Base-by-base conservation (phyloP, 2,113 vertebrate genomes). In the Cavia porcellus region DNA sequence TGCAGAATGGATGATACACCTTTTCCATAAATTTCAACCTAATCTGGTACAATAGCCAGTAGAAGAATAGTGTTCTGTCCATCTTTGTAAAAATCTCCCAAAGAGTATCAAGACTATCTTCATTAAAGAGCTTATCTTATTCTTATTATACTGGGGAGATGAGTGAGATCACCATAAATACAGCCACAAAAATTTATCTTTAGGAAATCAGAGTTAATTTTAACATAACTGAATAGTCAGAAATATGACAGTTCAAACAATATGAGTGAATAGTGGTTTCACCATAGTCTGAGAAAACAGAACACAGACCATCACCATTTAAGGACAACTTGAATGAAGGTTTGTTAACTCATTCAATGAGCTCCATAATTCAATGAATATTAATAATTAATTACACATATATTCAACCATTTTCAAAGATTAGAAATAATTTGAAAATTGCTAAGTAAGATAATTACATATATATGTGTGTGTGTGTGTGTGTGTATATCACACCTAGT, bases 201-300 rank as follows among this genome's bases (percentile, higher is more conserved):
- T 4, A 81, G 72, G 14, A 66, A 89, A 85, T 95, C 38, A 50
- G 45, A 64, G 22, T 70, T 86, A 50, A 61, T 75, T 94, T 94
- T 77, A 89, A 77, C 52, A 19, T 77, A 95, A 89, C 10, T 92
- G 12, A 85, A 25, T 50, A 17, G 28, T 77, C 30, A 81, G 38
- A 95, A 93, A 86, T 96, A 88, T 47, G 64, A 83, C 59, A 86
- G 11, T 93, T 42, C 47, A 88, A 30, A 80, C 86, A 79, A 80
- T 13, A 57, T n/a, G 22, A 7, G 12, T 74, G 25, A 45, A 70
- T 74, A 86, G 68, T 57, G 38, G 22, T 80, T 95, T 96, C 17
- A 61, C 24, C 62, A 86, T 70, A 80, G 15, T 85, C 85, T 88
- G 64, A 13, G 38, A 88, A 92, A 24, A 55, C 22, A 75, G 38